Evolutionary conservation across 2,113 vertebrate genomes (phyloP), one percentile per base, ranked within the genome.

Genomic region (Phaethornis superciliosus): DNA sequence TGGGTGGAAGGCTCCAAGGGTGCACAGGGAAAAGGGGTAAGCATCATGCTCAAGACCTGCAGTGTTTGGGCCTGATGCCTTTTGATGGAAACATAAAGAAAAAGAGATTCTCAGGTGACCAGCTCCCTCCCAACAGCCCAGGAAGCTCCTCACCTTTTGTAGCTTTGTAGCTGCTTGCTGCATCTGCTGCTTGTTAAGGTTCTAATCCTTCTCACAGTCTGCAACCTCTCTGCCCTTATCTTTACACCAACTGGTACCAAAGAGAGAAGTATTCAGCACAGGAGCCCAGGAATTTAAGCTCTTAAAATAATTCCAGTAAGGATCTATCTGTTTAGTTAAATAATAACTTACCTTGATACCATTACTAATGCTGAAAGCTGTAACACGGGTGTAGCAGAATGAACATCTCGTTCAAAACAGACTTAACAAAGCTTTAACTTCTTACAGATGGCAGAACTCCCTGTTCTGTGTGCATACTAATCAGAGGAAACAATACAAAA

Each of bases 211-310:
- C 33, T 60, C 59, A 37, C 1, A 17, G 33, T 40, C 35, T 64
- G 8, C 17, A 14, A 51, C 44, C 27, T 18, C 49, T 58, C 20
- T 65, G 37, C 85, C 35, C 23, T 19, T 81, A 59, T 33, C 33
- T 70, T 81, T 23, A 16, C 85, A 96, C 72, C 94, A 94, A 79
- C 47, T 96, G 40, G 85, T 88, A 63, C 56, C 79, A 72, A 94
- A 96, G 65, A 96, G 79, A 92, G 96, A 92, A 47, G 64, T 68
- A 46, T 90, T 42, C 54, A 85, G 59, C 26, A 69, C 56, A 80
- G 58, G 87, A 82, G 12, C 28, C 37, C 75, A 58, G 30, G 37
- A 27, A 49, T 10, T 67, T 24, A 13, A 7, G 13, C 33, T 85
- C 7, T 55, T 35, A 44, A 40, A 27, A n/a, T 6, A 23, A 44